These are phyloP conservation scores for Philereme transversata DNA, from an alignment of 2,888 invertebrate genomes.

Conservation along the genomic window DNA sequence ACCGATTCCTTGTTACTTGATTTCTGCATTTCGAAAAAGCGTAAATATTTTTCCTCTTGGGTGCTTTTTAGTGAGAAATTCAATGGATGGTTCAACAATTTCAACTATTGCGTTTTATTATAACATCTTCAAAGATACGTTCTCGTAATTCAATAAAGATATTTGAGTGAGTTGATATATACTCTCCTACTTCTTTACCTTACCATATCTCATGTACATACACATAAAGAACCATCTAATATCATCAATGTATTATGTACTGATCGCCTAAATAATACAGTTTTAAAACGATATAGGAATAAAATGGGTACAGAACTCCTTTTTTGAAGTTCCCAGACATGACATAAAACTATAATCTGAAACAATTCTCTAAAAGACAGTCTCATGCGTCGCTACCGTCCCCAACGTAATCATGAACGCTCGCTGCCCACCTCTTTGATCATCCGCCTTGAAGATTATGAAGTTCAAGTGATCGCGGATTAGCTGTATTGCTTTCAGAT, in stretches of 20 bases:
- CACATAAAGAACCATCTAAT: too few relatives aligned
- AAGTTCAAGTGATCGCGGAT: conserved; percentile 27
- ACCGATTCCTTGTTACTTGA: conserved; percentile 83
- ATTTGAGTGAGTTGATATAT: too few relatives aligned
- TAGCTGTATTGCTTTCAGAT: conserved; percentile 21
- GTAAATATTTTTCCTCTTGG: conserved; percentile 81
- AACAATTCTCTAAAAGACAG: conserved; percentile 39
- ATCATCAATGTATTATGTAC: too few relatives aligned
- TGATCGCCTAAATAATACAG: too few relatives aligned
- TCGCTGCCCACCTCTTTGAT: conserved; percentile 61
- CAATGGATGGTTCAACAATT: conserved; percentile 64
- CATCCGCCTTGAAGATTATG: conserved; percentile 40
- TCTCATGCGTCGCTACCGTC: conserved; percentile 61
- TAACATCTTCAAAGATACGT: too few relatives aligned
- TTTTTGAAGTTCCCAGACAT: conserved; percentile 10
- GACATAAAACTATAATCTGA: conserved; percentile 17
- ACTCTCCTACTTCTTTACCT: too few relatives aligned
- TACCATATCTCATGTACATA: too few relatives aligned
- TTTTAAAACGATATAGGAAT: neutral
- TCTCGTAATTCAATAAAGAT: too few relatives aligned
- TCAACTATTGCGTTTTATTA: conserved; percentile 67
- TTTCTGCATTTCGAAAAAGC: conserved; percentile 83
- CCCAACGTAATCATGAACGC: conserved; percentile 72
- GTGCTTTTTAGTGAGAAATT: conserved; percentile 75
- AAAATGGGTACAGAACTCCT: conserved; percentile 4